phyloP scores from a whole-genome alignment of 2,797 vertebrate genomes.

The Simalia tracyae region DNA sequence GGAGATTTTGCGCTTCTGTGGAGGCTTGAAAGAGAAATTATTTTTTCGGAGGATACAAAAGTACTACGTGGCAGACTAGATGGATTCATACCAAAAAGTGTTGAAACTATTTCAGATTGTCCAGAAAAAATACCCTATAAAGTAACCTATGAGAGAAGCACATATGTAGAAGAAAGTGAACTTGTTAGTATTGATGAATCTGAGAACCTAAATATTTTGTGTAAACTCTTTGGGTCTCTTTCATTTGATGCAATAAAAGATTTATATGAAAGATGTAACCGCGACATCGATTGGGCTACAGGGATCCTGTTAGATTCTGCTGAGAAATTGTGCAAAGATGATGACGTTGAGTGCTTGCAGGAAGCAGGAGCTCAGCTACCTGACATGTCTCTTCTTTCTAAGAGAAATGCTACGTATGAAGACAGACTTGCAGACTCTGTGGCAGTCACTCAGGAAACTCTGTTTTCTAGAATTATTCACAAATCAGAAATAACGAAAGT shows the following conservation, averaged over 20 bases:
- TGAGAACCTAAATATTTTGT: constrained; percentile 85
- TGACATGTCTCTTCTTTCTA: constrained; percentile 51
- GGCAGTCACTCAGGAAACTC: constrained; percentile 1
- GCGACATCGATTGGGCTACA: constrained; percentile 92
- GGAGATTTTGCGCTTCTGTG: constrained; percentile 90
- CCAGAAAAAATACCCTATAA: constrained; percentile 83
- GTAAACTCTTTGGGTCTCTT: constrained; percentile 87
- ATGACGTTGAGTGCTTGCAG: constrained; percentile 61
- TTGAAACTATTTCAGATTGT: constrained; percentile 58
- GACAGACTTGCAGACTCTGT: constrained; percentile 29
- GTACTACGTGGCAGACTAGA: constrained; percentile 77
- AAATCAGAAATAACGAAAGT: constrained; percentile 24
- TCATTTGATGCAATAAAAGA: constrained; percentile 90
- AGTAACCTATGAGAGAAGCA: constrained; percentile 88
- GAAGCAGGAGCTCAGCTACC: constrained; percentile 40
- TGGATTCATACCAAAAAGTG: constrained; percentile 78
- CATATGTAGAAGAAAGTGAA: constrained; percentile 89
- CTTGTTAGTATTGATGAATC: constrained; percentile 74
- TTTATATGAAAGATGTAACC: constrained; percentile 93
- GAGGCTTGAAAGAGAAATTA: constrained; percentile 81
- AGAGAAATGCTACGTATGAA: constrained; percentile 43
- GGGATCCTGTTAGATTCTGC: constrained; percentile 94
- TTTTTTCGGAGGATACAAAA: constrained; percentile 65
- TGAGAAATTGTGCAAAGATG: constrained; percentile 82
- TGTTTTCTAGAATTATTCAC: not conserved